Percentiles rank a stretch among this genome's conserved stretches.
Evolutionary conservation across 2,797 vertebrate genomes (phyloP).

Genomic region (Sylvilagus floridanus): DNA sequence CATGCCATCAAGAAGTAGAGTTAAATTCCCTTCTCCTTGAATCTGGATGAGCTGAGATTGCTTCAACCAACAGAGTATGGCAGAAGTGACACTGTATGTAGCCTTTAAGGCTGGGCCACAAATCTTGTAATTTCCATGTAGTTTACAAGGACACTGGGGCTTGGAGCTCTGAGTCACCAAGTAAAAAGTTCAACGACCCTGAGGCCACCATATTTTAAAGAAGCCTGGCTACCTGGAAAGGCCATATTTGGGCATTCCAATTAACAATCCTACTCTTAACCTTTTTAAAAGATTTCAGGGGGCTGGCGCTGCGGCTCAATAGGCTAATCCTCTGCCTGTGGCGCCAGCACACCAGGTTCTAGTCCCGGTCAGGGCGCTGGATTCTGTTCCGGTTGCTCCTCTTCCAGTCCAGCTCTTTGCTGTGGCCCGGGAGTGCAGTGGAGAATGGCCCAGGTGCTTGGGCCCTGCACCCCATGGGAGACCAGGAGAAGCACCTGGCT

Average conservation of each 20-base stretch:
- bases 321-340: no score
- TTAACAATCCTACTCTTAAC: no score
- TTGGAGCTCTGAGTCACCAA: not conserved
- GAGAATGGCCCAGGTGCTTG: no score
- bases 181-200: not conserved
- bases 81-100: not conserved
- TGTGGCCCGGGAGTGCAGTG: no score
- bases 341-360: no score
- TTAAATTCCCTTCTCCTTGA: not conserved
- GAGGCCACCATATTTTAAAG: not conserved
- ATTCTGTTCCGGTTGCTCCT: no score
- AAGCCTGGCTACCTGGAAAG: not conserved
- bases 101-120: not conserved
- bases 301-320: no score
- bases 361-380: no score
- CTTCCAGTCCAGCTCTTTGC: no score
- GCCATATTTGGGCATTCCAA: fast-evolving
- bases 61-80: not conserved
- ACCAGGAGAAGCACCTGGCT: no score
- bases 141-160: not conserved
- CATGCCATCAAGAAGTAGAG: not conserved
- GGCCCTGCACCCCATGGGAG: no score
- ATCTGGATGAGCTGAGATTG: not conserved
- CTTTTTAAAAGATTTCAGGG: no score
- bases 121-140: not conserved